A percentile compares a stretch with the other conserved stretches of the same genome.
Conservation (phyloP, 2,888 invertebrate species). For the Dasypogon diadema region DNA sequence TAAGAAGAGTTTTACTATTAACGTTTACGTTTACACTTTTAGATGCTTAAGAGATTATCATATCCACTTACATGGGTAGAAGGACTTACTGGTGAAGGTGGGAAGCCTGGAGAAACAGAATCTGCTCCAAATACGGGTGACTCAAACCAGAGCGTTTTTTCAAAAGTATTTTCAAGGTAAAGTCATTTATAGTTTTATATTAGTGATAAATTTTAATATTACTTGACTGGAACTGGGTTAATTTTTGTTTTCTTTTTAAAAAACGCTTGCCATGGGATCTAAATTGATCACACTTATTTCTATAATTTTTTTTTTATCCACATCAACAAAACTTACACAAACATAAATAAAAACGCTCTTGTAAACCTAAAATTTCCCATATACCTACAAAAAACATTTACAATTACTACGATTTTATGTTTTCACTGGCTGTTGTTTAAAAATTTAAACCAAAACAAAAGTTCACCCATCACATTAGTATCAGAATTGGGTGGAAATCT, state of each 20-base stretch:
- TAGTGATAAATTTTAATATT: not conserved
- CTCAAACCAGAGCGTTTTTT: constrained; percentile 82
- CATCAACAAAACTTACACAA: constrained; percentile 21
- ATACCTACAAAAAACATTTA: constrained; percentile 1
- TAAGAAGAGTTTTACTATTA: constrained; percentile 6
- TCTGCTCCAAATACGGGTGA: constrained; percentile 70
- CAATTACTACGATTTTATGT: constrained; percentile 23
- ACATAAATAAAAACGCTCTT: not conserved
- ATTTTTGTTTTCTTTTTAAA: constrained; percentile 52
- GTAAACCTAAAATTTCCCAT: constrained; percentile 21
- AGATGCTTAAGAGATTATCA: constrained; percentile 93
- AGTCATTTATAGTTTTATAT: constrained; percentile 55
- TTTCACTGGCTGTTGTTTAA: constrained; percentile 21
- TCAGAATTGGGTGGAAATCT: constrained; percentile 94
- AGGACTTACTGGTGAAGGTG: constrained; percentile 83
- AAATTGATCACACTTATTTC: constrained; percentile 35
- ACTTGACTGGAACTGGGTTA: constrained; percentile 20
- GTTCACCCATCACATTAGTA: constrained; percentile 94
- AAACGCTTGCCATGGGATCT: constrained; percentile 52
- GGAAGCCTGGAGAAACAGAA: constrained; percentile 66
- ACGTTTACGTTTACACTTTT: constrained; percentile 59
- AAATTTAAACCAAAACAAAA: constrained; percentile 63
- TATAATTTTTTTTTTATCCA: constrained; percentile 31
- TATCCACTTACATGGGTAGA: constrained; percentile 94
- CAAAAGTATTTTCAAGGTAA: constrained; percentile 92